These are phyloP conservation scores for Phyllotreta cruciferae DNA, from an alignment of 2,888 invertebrate species.

Conservation along the genomic window DNA sequence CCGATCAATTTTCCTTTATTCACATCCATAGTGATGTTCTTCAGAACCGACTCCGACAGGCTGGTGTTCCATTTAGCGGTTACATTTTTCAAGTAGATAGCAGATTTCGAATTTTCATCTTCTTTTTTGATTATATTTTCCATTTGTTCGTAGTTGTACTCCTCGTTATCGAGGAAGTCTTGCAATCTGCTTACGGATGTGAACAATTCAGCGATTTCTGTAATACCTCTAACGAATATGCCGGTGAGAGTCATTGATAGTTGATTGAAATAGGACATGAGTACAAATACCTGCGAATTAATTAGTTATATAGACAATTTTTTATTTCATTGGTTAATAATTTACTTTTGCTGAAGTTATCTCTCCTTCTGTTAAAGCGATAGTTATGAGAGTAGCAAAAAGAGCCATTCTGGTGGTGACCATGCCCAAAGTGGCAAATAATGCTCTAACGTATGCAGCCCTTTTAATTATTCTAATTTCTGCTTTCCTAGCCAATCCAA, in stretches of 20 bases:
- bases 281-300: conserved; percentile 61
- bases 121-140: conserved; percentile 1
- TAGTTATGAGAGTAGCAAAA: conserved; percentile 67
- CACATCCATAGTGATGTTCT: conserved; percentile 49
- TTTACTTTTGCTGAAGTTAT: conserved; percentile 75
- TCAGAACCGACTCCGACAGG: conserved; percentile 51
- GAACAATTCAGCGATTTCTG: conserved; percentile 60
- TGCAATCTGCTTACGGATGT: conserved; percentile 60
- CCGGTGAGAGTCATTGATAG: conserved; percentile 65
- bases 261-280: conserved; percentile 64
- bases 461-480: conserved; percentile 66
- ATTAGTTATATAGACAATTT: conserved; percentile 24
- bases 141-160: conserved; percentile 37
- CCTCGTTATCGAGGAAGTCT: conserved; percentile 56
- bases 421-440: conserved; percentile 77
- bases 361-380: conserved; percentile 69
- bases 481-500: conserved; percentile 65
- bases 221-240: conserved; percentile 63
- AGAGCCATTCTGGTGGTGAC: conserved; percentile 61
- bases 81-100: conserved; percentile 45
- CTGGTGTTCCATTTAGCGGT: conserved; percentile 54
- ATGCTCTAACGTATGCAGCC: conserved; percentile 69
- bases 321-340: not conserved
- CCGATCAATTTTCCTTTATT: conserved; percentile 60
- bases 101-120: conserved; percentile 1